phyloP scores from a whole-genome alignment of 2,888 invertebrate species.

The Arrhopalites spinosus region DNA sequence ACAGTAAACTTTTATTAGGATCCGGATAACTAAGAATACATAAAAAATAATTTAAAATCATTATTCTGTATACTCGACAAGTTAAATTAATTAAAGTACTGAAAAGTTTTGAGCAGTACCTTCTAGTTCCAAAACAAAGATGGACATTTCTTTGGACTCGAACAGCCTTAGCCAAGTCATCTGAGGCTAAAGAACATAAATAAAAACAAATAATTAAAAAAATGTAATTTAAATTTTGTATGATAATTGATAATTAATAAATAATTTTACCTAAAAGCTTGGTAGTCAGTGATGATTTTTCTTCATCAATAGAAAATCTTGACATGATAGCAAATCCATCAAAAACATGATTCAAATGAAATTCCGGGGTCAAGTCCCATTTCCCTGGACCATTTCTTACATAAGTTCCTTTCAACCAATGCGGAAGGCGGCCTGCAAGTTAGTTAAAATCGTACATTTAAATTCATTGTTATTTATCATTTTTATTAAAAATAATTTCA shows the following conservation, averaged over 20 bases:
- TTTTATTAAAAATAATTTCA: not conserved
- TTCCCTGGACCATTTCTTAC: slow-evolving; percentile 63
- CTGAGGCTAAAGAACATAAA: too few relatives aligned
- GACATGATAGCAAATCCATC: slow-evolving; percentile 62
- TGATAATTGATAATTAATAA: too few relatives aligned
- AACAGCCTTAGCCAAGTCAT: slow-evolving; percentile 27
- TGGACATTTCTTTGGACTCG: slow-evolving; percentile 23
- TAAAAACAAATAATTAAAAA: too few relatives aligned
- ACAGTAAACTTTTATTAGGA: slow-evolving; percentile 27
- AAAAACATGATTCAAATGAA: slow-evolving; percentile 59
- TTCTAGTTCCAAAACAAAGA: slow-evolving; percentile 29
- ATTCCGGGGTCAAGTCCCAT: slow-evolving; percentile 60
- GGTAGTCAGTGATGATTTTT: not conserved
- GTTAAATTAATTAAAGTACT: too few relatives aligned
- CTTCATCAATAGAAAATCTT: slow-evolving; percentile 2
- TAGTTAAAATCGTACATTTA: not conserved
- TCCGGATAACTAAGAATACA: too few relatives aligned
- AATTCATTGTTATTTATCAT: not conserved
- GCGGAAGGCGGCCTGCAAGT: slow-evolving; percentile 58
- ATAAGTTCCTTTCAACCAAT: slow-evolving; percentile 60
- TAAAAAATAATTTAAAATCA: too few relatives aligned
- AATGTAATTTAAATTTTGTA: too few relatives aligned
- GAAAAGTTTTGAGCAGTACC: too few relatives aligned
- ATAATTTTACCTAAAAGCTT: too few relatives aligned
- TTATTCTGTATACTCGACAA: too few relatives aligned